Conservation (phyloP, 2,113 vertebrate genomes). For the Aspiorhynchus laticeps region DNA sequence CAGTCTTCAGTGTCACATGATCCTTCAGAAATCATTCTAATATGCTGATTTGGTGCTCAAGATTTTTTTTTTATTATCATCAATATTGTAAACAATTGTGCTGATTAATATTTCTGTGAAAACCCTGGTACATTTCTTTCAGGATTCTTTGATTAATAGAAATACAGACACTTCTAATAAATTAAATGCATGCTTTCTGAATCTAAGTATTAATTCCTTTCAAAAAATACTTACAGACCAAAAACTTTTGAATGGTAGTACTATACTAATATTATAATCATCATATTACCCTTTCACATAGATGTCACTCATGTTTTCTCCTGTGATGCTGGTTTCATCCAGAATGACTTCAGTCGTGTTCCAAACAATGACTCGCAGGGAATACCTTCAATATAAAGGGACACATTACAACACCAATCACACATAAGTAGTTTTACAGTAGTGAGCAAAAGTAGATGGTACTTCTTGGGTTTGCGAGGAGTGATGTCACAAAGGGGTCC, state of each 20-base stretch:
- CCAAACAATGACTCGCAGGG: slow-evolving; percentile 90
- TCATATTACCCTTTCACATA: slow-evolving; percentile 90
- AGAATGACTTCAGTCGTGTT: slow-evolving; percentile 94
- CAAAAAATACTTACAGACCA: background rate
- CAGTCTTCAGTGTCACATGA: background rate
- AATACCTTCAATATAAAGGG: slow-evolving; percentile 70
- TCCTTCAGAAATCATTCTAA: background rate
- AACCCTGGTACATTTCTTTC: background rate
- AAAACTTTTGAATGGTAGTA: too few species aligned
- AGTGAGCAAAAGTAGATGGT: slow-evolving; percentile 51
- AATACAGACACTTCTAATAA: background rate
- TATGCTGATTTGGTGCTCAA: background rate
- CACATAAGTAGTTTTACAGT: background rate
- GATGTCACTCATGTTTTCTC: slow-evolving; percentile 97
- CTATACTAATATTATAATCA: background rate
- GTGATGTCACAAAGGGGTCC: slow-evolving; percentile 92
- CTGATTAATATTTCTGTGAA: background rate
- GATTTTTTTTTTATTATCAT: background rate
- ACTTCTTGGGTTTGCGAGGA: slow-evolving; percentile 94
- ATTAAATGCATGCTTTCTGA: background rate
- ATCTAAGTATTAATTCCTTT: background rate
- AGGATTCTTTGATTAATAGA: background rate
- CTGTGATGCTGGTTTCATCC: slow-evolving; percentile 96
- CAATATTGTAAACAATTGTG: background rate
- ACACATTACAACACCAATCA: background rate